phyloP scores from a whole-genome alignment of 2,888 invertebrate genomes.

The Cerceris ruficornis region DNA sequence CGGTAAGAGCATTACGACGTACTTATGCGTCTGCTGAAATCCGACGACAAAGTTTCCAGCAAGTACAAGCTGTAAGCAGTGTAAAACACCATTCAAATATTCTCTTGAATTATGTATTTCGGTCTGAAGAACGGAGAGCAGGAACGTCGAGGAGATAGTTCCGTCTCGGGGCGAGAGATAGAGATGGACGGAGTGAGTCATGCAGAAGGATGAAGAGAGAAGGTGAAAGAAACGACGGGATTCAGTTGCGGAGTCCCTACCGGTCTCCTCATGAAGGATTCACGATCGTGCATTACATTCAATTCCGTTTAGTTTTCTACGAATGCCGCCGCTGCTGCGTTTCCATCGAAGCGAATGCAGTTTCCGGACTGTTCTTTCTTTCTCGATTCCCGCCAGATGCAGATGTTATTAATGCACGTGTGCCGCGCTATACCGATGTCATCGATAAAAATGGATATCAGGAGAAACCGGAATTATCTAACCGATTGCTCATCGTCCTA shows the following conservation, averaged over 20 bases:
- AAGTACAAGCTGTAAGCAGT: constrained; percentile 67
- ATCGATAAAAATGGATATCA: too few relatives aligned
- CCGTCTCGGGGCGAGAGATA: not conserved
- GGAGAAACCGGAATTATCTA: too few relatives aligned
- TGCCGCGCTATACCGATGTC: too few relatives aligned
- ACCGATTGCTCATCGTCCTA: too few relatives aligned
- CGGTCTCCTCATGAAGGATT: constrained; percentile 44
- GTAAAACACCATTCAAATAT: constrained; percentile 71
- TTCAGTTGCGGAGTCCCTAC: constrained; percentile 16
- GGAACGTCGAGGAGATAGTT: constrained; percentile 6
- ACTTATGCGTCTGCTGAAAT: constrained; percentile 58
- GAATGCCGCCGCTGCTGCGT: constrained; percentile 12
- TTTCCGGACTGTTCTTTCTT: not conserved
- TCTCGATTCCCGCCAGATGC: not conserved
- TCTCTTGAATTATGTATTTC: constrained; percentile 69
- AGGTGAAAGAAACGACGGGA: not conserved
- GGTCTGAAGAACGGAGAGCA: not conserved
- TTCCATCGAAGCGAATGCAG: not conserved
- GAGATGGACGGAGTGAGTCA: constrained; percentile 3
- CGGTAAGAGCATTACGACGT: constrained; percentile 67
- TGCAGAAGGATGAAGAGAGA: constrained; percentile 12
- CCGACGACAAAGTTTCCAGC: constrained; percentile 57
- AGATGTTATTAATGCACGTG: not conserved
- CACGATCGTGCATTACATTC: constrained; percentile 38
- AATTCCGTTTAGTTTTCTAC: constrained; percentile 38